Conservation (phyloP, 2,797 vertebrate species). For the Pseudotriccus pelzelni region DNA sequence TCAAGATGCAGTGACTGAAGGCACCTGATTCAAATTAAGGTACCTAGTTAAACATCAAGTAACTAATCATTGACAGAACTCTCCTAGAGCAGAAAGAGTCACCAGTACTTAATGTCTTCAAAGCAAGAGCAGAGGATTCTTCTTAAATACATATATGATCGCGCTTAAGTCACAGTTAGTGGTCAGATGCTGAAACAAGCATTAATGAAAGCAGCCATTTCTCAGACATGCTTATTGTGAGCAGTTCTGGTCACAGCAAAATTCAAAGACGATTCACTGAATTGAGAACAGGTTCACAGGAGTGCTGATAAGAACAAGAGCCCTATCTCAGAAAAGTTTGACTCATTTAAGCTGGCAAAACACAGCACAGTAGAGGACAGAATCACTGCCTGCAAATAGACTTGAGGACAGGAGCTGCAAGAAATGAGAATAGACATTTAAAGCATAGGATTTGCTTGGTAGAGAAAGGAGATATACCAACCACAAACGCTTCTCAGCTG, state of each 20-base stretch:
- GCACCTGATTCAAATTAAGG: not conserved
- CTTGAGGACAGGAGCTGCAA: not conserved
- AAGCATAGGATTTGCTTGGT: not conserved
- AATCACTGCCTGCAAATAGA: not conserved
- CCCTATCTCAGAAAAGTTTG: not conserved
- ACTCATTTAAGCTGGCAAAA: not conserved
- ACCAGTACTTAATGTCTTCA: not conserved
- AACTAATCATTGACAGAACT: not conserved
- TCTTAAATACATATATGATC: not conserved
- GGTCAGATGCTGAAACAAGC: not conserved
- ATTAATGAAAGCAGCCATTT: not conserved
- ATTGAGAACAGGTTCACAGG: not conserved
- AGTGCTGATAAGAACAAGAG: not conserved
- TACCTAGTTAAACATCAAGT: not conserved
- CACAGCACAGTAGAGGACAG: not conserved
- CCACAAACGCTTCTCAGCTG: accelerated
- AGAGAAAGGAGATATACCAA: not conserved
- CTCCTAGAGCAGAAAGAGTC: not conserved
- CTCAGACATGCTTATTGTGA: not conserved
- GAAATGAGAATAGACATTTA: not conserved
- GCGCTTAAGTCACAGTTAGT: not conserved
- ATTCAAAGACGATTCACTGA: not conserved
- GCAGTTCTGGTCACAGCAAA: not conserved
- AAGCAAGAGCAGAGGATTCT: not conserved
- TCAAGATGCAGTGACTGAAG: not conserved